phyloP scores from a whole-genome alignment of 2,888 invertebrate genomes.

The Megalurothrips usitatus region DNA sequence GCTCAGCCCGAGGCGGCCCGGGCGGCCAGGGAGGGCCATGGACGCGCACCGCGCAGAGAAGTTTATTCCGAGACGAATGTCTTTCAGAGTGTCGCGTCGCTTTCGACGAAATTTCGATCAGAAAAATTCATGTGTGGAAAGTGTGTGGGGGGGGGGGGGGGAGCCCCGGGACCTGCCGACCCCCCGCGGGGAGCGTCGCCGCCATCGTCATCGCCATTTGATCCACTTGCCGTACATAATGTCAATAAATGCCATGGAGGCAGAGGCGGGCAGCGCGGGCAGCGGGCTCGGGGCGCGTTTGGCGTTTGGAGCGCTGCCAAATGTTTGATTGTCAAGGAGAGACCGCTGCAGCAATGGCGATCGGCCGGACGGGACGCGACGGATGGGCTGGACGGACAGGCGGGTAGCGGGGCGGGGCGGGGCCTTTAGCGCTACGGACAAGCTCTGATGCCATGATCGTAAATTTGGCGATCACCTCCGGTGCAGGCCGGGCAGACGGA shows the following conservation, averaged over 20 bases:
- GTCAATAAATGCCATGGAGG: slow-evolving; percentile 7
- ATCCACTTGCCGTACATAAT: slow-evolving; percentile 22
- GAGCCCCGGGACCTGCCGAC: neutral
- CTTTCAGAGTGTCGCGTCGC: too few species aligned
- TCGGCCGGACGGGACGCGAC: neutral
- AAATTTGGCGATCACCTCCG: slow-evolving; percentile 21
- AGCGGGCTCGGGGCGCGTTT: too few species aligned
- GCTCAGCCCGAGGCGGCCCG: too few species aligned
- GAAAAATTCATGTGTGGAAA: too few species aligned
- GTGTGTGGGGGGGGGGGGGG: neutral
- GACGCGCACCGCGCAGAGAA: too few species aligned
- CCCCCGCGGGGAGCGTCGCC: neutral
- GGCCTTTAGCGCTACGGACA: neutral
- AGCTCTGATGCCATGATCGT: neutral
- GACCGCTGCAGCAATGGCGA: neutral
- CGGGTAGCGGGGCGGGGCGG: neutral
- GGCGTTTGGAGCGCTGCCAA: slow-evolving; percentile 1
- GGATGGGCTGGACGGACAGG: neutral
- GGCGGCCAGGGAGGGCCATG: too few species aligned
- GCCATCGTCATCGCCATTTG: neutral
- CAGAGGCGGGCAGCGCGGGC: too few species aligned
- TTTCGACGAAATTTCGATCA: too few species aligned
- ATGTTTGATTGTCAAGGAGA: slow-evolving; percentile 23
- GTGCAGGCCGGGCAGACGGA: neutral
- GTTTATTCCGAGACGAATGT: too few species aligned